Conservation (phyloP, 2,888 invertebrate species). For the Mallateleia sp. region DNA sequence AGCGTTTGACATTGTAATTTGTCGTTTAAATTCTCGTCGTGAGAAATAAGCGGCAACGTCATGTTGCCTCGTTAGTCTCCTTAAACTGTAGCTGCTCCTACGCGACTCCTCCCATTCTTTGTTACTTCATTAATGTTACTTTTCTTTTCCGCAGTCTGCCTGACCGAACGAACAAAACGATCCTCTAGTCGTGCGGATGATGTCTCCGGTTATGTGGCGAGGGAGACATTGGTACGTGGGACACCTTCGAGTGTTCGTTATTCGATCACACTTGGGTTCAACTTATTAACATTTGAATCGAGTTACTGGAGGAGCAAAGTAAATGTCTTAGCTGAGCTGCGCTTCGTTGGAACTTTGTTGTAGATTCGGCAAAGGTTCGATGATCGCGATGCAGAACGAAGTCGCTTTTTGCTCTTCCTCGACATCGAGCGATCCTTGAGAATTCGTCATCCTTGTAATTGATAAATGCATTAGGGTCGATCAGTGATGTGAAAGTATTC, state of each 20-base stretch:
- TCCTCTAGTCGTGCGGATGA: background rate
- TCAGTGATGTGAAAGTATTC: background rate
- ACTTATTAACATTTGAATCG: slow-evolving; percentile 40
- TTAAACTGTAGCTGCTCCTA: slow-evolving; percentile 42
- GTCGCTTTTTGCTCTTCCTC: slow-evolving; percentile 32
- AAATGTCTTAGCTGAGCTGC: slow-evolving; percentile 48
- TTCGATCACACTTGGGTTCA: slow-evolving; percentile 42
- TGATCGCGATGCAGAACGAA: slow-evolving; percentile 34
- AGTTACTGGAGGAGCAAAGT: slow-evolving; percentile 57
- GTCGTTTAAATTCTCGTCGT: slow-evolving; percentile 46
- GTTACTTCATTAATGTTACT: slow-evolving; percentile 1
- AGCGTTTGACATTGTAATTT: slow-evolving; percentile 83
- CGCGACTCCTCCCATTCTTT: slow-evolving; percentile 1
- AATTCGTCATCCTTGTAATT: slow-evolving; percentile 36
- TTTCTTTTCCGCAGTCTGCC: background rate
- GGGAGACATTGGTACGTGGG: slow-evolving; percentile 15
- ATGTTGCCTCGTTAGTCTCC: slow-evolving; percentile 21
- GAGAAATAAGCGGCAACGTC: slow-evolving; percentile 39
- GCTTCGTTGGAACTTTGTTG: slow-evolving; percentile 1
- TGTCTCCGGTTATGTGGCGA: background rate
- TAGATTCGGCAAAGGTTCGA: slow-evolving; percentile 6
- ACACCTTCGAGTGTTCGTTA: slow-evolving; percentile 46
- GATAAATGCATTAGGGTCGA: slow-evolving; percentile 7
- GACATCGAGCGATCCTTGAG: slow-evolving; percentile 17
- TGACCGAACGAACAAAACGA: background rate